Base-by-base conservation (phyloP, 2,113 vertebrate species). In the Arenaria interpres region DNA sequence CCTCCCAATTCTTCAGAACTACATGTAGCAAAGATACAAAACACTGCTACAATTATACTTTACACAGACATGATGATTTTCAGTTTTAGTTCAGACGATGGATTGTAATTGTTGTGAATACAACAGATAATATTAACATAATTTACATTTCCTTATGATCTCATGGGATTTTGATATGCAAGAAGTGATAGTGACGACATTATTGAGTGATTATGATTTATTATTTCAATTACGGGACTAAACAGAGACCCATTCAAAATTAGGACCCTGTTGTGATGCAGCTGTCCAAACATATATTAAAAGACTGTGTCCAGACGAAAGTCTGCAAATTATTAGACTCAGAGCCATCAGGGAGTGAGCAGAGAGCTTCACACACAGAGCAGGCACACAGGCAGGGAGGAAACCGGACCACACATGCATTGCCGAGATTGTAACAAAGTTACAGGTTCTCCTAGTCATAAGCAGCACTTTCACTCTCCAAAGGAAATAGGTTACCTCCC, bases 231-330 rank as follows among this genome's bases (percentile, higher is more conserved):
- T 90, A 76, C 1, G 3, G 25, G 54, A 90, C 53, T 88, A 96
- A 93, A 83, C 48, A 94, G 62, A 89, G 62, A 63, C 64, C 46
- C 24, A 16, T 93, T 93, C 74, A 97, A 94, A 82, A 90, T 76
- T 57, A 89, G 57, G 60, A 46, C 57, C 32, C 60, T 4, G 4
- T 71, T 91, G 50, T 90, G 59, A 77, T 85, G 57, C 57, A 76
- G 78, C 73, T 93, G 77, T 81, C 68, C 73, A 94, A 92, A 85
- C 14, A 50, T 30, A 19, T 11, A 72, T n/a, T 75, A 43, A 68
- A 95, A 78, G 56, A 74, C 19, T 48, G 12, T 45, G 33, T 79
- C 69, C 48, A 51, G 45, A 88, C 56, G 23, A 81, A 74, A 90
- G 27, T 78, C 68, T 94, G 76, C 51, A 50, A 74, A 72, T 82